Evolutionary conservation across 1,140 invertebrate species (phyloP).

Genomic region (Ooceraea biroi): DNA sequence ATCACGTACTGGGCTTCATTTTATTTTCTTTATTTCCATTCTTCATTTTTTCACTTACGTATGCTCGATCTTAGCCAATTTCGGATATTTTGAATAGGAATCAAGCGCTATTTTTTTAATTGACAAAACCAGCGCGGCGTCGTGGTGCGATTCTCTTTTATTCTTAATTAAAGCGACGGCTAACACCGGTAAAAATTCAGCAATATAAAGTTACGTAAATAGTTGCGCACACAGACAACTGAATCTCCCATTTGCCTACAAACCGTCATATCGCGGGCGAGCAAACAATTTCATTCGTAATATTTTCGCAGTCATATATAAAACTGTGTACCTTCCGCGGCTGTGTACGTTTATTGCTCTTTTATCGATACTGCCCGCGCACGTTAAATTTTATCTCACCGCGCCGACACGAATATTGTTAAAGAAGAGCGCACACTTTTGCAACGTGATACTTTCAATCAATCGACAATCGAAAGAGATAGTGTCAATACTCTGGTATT

Average conservation of each 20-base stretch:
- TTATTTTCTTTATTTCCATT: no score
- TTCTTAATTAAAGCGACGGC: constrained; percentile 25
- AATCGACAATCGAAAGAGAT: not conserved
- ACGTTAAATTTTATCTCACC: constrained; percentile 7
- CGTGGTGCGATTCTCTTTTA: not conserved
- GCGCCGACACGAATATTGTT: not conserved
- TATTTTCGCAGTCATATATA: constrained; percentile 40
- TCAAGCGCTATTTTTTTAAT: not conserved
- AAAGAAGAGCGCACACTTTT: not conserved
- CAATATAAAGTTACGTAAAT: constrained; percentile 22
- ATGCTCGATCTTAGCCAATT: not conserved
- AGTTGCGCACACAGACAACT: constrained; percentile 27
- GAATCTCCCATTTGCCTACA: constrained; percentile 45
- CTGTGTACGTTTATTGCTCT: constrained; percentile 26
- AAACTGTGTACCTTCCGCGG: constrained; percentile 27
- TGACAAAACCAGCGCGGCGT: not conserved
- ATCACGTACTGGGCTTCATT: no score
- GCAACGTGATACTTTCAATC: not conserved
- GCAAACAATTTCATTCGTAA: constrained; percentile 52
- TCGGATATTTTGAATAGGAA: not conserved
- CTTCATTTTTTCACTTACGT: not conserved
- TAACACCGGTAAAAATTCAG: constrained; percentile 24
- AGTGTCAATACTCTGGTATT: not conserved
- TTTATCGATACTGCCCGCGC: constrained; percentile 15
- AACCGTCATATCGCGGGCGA: constrained; percentile 25